phyloP scores from a whole-genome alignment of 2,797 vertebrate genomes.

The Chromobotia macracanthus region DNA sequence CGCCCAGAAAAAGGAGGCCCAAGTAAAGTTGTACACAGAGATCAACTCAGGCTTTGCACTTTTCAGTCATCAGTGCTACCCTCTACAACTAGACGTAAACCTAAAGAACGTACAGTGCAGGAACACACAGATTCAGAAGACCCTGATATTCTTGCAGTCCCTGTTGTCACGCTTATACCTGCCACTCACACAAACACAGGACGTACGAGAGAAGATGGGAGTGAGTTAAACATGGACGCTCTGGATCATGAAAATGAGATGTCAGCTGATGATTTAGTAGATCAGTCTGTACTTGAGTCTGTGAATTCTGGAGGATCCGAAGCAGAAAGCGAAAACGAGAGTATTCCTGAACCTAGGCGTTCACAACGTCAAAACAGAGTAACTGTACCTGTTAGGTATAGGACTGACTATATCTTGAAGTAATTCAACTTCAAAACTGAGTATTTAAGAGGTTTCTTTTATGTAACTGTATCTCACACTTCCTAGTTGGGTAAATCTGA shows the following conservation, averaged over 20 bases:
- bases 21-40: slow-evolving; percentile 41
- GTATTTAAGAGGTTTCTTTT: too few species aligned
- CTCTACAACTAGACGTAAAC: too few species aligned
- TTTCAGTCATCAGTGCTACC: too few species aligned
- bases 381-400: slow-evolving; percentile 31
- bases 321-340: slow-evolving; percentile 28
- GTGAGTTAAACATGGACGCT: not conserved
- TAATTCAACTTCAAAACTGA: too few species aligned
- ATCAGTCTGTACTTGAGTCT: not conserved
- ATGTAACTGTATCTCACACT: too few species aligned
- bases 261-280: slow-evolving; percentile 10
- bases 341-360: slow-evolving; percentile 19
- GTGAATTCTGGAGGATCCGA: slow-evolving; percentile 12
- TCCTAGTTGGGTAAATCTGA: too few species aligned
- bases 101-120: too few species aligned
- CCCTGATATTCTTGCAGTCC: not conserved
- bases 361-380: slow-evolving; percentile 15
- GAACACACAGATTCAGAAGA: slow-evolving; percentile 18
- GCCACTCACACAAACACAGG: too few species aligned
- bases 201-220: too few species aligned
- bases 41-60: slow-evolving; percentile 36
- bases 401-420: too few species aligned
- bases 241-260: not conserved
- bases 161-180: not conserved
- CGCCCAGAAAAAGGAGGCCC: slow-evolving; percentile 16